These are phyloP conservation scores for Clavelina lepadiformis DNA, from an alignment of 23 tunicate genomes.

Conservation along the genomic window DNA sequence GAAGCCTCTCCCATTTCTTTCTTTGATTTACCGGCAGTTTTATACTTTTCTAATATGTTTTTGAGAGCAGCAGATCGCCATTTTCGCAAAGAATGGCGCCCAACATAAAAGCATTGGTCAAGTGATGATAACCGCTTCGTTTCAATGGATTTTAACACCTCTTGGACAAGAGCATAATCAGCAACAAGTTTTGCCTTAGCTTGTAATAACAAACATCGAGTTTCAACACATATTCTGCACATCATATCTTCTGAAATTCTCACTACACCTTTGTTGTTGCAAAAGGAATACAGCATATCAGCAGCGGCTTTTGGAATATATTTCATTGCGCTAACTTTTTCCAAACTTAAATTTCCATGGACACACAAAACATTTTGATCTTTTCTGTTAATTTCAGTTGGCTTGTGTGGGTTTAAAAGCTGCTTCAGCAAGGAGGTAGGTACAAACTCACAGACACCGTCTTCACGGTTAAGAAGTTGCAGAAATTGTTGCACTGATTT, in stretches of 20 bases:
- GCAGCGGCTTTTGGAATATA: constrained; percentile 57
- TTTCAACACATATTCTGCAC: constrained; percentile 59
- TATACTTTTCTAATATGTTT: constrained; percentile 14
- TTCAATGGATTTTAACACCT: constrained; percentile 17
- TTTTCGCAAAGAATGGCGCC: constrained; percentile 46
- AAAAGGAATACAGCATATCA: constrained; percentile 10
- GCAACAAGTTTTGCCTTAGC: constrained; percentile 14
- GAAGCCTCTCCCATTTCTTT: not conserved
- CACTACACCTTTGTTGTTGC: not conserved
- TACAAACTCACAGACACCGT: constrained; percentile 31
- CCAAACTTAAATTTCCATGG: constrained; percentile 53
- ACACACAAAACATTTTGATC: constrained; percentile 31
- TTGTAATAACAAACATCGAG: constrained; percentile 39
- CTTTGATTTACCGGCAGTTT: constrained; percentile 7
- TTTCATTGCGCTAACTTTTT: constrained; percentile 29
- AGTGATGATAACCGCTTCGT: not conserved
- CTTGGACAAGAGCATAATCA: constrained; percentile 29
- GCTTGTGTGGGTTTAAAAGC: constrained; percentile 15
- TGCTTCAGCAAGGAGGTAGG: constrained; percentile 46
- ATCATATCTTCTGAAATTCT: constrained; percentile 11
- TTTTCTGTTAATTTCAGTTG: not conserved
- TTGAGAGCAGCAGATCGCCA: constrained; percentile 52
- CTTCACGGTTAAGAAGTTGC: constrained; percentile 1
- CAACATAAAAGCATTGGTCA: constrained; percentile 40
- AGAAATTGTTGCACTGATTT: constrained; percentile 17